Evolutionary conservation across 2,888 invertebrate species (phyloP), one percentile per base, ranked within the genome.

Genomic region (Apodemia duryi): DNA sequence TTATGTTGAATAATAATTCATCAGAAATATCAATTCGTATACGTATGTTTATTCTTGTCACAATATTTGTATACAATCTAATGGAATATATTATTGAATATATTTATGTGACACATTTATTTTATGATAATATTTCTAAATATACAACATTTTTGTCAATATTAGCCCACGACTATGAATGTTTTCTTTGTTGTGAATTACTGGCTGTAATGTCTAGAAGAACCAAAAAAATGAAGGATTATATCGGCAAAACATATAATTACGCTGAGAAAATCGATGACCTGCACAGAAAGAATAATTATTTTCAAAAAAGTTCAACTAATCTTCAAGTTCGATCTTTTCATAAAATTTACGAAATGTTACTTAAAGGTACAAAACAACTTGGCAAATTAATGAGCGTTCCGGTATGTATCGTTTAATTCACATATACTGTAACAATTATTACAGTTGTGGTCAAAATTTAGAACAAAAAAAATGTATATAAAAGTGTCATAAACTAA

Each of bases 351-450:
- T 88, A 87, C 69, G 88, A 86, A 68, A 71, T 79, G 63, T 73
- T 88, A 67, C 81, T 88, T 70, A 80, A 80, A 68, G 85, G 83
- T 70, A 77, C 85, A 2, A 77, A 79, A 61, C 76, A 83, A 72
- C 77, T 88, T 1, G 87, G 85, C 70, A 75, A 75, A 13, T 71
- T 83, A n/a, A 85, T 88, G 81, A 80, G 78, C 74, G 73, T 86
- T 41, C 81, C 85, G 75, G 88, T 89, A 78, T 74, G 52, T 69
- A 60, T 86, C 1, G 86, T 82, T 41, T 75, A 88, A 72, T 65
- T 86, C 2, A 43, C 13, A 32, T 38, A 9, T 11, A 3, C 46
- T 46, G 29, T 11, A 29, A 6, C 6, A 28, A 5, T 21, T 46
- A 11, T 6, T n/a, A 3, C 1, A 6, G 2, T 38, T 6, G 9